A percentile compares a stretch with the other conserved stretches of the same genome.
These are phyloP conservation scores for Hyperoplus immaculatus DNA, from an alignment of 2,797 vertebrate species.

Conservation along the genomic window DNA sequence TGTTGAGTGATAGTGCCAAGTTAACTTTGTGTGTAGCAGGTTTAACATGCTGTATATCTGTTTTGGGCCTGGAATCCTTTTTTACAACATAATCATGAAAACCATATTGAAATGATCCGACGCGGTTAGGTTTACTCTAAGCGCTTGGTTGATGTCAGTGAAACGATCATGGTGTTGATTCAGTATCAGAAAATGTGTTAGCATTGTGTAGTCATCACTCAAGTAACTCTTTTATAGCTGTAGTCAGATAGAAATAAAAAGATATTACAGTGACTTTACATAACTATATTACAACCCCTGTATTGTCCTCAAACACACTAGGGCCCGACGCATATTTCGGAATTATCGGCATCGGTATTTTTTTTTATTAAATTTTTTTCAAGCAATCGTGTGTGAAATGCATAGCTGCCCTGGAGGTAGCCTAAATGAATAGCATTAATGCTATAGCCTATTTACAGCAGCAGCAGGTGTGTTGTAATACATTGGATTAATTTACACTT, in stretches of 20 bases:
- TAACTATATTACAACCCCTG: neutral
- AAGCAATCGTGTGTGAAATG: too few relatives aligned
- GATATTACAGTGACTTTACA: neutral
- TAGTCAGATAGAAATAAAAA: neutral
- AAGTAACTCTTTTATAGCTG: neutral
- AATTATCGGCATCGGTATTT: too few relatives aligned
- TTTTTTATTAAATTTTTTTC: too few relatives aligned
- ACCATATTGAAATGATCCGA: neutral
- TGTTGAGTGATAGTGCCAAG: neutral
- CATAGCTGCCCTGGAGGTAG: too few relatives aligned
- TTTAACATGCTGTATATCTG: neutral
- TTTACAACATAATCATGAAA: neutral
- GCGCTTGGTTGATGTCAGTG: neutral
- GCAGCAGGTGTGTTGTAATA: too few relatives aligned
- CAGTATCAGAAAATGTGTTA: neutral
- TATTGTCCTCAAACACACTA: neutral
- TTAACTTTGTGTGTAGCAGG: neutral
- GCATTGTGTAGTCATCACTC: neutral
- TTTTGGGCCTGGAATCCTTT: neutral
- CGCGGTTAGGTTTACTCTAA: neutral
- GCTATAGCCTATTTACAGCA: too few relatives aligned
- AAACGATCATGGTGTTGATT: neutral
- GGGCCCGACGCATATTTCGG: too few relatives aligned
- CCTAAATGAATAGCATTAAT: too few relatives aligned
- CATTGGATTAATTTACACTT: too few relatives aligned